Conservation (phyloP, 2,797 vertebrate genomes). For the Peromyscus eremicus region DNA sequence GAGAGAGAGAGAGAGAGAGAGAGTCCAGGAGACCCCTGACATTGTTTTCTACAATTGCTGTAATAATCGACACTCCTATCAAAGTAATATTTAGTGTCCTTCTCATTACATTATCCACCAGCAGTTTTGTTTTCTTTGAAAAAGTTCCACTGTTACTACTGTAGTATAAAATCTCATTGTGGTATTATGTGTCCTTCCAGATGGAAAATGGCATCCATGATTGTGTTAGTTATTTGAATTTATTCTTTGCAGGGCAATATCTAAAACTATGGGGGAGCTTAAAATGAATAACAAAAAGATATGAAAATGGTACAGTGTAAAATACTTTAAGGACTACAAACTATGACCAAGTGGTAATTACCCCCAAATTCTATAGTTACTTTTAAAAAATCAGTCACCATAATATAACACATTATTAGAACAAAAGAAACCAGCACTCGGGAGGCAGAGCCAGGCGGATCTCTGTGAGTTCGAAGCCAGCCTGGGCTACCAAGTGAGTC, state of each 20-base stretch:
- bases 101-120: neutral
- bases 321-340: neutral
- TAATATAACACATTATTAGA: neutral
- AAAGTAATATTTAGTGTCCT: neutral
- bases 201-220: neutral
- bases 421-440: no score
- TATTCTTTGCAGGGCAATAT: neutral
- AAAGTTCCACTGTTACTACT: neutral
- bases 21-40: neutral
- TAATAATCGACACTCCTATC: neutral
- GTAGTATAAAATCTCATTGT: neutral
- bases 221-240: neutral
- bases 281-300: neutral
- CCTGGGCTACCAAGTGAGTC: no score
- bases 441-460: no score
- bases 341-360: neutral
- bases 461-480: no score
- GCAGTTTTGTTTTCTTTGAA: neutral
- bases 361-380: neutral
- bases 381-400: neutral
- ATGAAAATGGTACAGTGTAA: neutral
- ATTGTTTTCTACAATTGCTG: neutral
- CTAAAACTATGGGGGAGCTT: neutral
- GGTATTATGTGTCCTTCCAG: neutral
- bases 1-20: neutral